Evolutionary conservation across 1,140 invertebrate species (phyloP), one percentile per base, ranked within the genome.

Genomic region (Ectropis grisescens): DNA sequence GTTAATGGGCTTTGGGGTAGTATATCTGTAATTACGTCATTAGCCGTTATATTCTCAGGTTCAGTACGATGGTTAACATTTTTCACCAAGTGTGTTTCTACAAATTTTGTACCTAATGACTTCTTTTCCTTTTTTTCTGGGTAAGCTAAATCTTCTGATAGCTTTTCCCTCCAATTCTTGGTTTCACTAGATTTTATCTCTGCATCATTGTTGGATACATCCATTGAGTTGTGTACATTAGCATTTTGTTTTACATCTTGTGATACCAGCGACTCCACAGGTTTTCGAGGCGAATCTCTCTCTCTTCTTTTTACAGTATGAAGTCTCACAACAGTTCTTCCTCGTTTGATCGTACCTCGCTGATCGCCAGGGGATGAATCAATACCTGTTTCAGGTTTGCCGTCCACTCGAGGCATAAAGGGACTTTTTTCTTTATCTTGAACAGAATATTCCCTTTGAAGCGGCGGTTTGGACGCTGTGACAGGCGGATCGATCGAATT

Each of bases 21-120:
- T n/a, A n/a, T n/a, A n/a, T n/a, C n/a, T n/a, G n/a, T n/a, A n/a
- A n/a, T n/a, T n/a, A n/a, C n/a, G n/a, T n/a, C n/a, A n/a, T n/a
- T n/a, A n/a, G n/a, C n/a, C n/a, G n/a, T n/a, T n/a, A n/a, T n/a
- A n/a, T n/a, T n/a, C n/a, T n/a, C n/a, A n/a, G n/a, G n/a, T n/a
- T n/a, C n/a, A n/a, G n/a, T n/a, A n/a, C n/a, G n/a, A n/a, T n/a
- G n/a, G n/a, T n/a, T n/a, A n/a, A 85, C 87, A 23, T 91, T 88
- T 38, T 86, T 87, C 15, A 93, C 89, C 8, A 88, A 70, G 67
- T 92, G 92, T 61, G 91, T 91, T 55, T 93, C 90, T 5, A 90
- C 84, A n/a, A 92, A 58, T 34, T 89, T 65, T 37, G 91, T 89
- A 1, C 90, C 91, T 0, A 90, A 84, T 0, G 89, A 86, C 52